phyloP scores from a whole-genome alignment of 2,888 invertebrate species.

The Chirona hameri region DNA sequence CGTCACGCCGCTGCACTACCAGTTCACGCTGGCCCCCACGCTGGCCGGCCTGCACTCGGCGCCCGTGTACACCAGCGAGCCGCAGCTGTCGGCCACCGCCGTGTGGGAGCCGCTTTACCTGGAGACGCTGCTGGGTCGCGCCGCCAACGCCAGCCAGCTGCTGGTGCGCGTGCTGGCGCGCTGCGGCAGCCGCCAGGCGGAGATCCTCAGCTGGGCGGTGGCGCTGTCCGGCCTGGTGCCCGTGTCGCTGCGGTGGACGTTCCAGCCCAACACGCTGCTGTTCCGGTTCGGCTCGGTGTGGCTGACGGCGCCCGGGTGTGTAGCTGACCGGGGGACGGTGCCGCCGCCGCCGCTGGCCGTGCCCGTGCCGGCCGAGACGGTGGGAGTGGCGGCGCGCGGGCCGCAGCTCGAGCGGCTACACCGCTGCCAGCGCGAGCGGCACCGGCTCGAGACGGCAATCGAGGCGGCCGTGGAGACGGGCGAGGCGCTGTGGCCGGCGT shows the following conservation, averaged over 20 bases:
- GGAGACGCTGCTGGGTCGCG: not conserved
- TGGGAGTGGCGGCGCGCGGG: not conserved
- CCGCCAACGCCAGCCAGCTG: not conserved
- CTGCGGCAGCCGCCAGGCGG: not conserved
- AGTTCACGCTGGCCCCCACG: not conserved
- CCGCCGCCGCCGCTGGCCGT: constrained; percentile 8
- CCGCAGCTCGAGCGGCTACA: constrained; percentile 24
- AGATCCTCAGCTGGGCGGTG: constrained; percentile 31
- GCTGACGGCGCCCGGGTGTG: constrained; percentile 1
- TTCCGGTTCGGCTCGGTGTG: constrained; percentile 25
- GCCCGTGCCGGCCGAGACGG: not conserved
- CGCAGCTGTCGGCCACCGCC: not conserved
- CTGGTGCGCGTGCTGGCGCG: not conserved
- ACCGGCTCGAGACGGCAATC: not conserved
- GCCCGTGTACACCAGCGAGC: constrained; percentile 12
- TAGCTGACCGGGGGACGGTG: not conserved
- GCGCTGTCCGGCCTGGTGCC: constrained; percentile 32
- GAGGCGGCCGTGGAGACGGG: not conserved
- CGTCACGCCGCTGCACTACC: not conserved
- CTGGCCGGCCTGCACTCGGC: not conserved
- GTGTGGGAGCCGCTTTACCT: constrained; percentile 12
- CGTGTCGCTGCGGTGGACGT: constrained; percentile 2
- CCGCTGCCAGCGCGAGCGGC: constrained; percentile 26
- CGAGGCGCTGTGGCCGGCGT: not conserved
- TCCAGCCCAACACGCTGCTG: constrained; percentile 32